These are phyloP conservation scores for Hypotaenidia okinawae DNA, from an alignment of 2,797 vertebrate genomes.

Conservation along the genomic window DNA sequence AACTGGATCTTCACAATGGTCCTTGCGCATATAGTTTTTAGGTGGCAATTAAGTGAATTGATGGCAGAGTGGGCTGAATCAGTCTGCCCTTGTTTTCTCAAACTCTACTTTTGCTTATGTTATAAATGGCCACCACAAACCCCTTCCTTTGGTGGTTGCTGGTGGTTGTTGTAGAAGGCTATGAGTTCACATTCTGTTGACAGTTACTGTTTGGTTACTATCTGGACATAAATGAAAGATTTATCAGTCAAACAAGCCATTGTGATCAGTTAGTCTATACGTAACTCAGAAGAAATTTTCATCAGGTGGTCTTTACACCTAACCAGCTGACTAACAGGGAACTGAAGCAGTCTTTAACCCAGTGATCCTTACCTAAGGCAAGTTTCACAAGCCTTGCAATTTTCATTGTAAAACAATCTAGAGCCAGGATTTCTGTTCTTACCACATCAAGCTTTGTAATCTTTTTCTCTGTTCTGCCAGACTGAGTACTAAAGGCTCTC, in stretches of 20 bases:
- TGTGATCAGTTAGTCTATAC: background rate
- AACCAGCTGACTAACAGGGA: background rate
- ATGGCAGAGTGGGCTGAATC: background rate
- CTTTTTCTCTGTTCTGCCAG: background rate
- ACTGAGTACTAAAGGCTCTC: background rate
- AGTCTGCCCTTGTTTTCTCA: background rate
- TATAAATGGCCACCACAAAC: background rate
- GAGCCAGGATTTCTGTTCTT: background rate
- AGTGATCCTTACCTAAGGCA: background rate
- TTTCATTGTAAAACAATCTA: background rate
- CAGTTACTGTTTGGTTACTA: background rate
- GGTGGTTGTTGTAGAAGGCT: background rate
- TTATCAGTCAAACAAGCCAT: background rate
- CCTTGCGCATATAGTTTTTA: background rate
- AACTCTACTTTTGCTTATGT: background rate
- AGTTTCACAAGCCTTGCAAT: background rate
- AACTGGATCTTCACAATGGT: background rate
- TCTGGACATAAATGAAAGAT: background rate
- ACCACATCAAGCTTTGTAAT: background rate
- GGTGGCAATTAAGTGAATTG: background rate
- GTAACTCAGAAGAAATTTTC: background rate
- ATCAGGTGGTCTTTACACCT: background rate
- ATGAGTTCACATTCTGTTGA: background rate
- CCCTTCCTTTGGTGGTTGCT: background rate
- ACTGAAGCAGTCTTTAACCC: background rate